A percentile compares a stretch with the other conserved stretches of the same genome.
Conservation (phyloP, 2,113 vertebrate species). For the Oncorhynchus nerka region DNA sequence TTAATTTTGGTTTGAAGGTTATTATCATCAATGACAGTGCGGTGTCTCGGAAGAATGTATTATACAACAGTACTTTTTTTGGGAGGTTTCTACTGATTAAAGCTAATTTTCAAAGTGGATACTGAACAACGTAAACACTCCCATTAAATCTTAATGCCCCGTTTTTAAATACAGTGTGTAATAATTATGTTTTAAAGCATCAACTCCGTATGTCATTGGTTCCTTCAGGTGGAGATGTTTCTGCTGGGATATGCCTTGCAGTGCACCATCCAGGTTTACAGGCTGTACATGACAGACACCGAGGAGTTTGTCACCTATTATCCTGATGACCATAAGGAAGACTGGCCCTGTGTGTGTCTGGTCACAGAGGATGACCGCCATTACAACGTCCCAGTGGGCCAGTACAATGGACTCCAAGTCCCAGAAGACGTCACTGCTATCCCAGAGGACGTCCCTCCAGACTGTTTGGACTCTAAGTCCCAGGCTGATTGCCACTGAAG, state of each 20-base stretch:
- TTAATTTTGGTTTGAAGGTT: background rate
- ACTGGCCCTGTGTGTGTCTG: constrained; percentile 80
- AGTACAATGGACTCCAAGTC: constrained; percentile 65
- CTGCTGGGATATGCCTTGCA: constrained; percentile 82
- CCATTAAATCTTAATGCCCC: background rate
- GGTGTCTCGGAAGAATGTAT: too few species aligned
- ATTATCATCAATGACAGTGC: background rate
- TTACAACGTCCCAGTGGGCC: constrained; percentile 81
- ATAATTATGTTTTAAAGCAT: background rate
- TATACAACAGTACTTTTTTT: too few species aligned
- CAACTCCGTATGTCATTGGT: too few species aligned
- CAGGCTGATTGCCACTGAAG: constrained; percentile 20
- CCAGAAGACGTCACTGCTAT: constrained; percentile 1
- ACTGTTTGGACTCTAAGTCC: constrained; percentile 29
- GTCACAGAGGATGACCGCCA: constrained; percentile 87
- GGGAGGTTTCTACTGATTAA: too few species aligned
- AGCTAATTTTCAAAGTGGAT: too few species aligned
- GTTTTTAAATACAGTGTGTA: background rate
- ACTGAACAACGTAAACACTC: too few species aligned
- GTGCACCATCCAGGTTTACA: constrained; percentile 79
- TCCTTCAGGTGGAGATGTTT: constrained; percentile 84
- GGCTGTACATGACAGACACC: constrained; percentile 80
- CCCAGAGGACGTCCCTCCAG: background rate
- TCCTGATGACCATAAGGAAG: constrained; percentile 72
- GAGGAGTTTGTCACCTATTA: constrained; percentile 84